phyloP scores from a whole-genome alignment of 2,113 vertebrate genomes.

The Dryoscopus gambensis region DNA sequence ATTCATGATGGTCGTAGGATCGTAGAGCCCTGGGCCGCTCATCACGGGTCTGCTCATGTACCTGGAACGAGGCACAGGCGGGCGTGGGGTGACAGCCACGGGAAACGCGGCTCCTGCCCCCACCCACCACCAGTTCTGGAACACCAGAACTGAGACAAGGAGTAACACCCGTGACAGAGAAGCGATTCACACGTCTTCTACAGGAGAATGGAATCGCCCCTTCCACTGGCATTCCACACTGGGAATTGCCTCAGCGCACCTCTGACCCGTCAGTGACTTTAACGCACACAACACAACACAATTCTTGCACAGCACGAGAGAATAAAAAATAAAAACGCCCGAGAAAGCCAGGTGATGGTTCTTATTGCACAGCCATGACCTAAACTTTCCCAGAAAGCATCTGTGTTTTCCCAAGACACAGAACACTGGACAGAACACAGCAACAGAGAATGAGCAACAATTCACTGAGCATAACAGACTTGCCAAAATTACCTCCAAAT shows the following conservation, averaged over 20 bases:
- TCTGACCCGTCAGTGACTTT: fast-evolving
- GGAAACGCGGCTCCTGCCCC: neutral
- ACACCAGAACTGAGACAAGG: neutral
- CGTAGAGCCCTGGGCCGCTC: conserved; percentile 95
- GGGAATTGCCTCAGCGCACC: neutral
- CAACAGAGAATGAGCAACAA: neutral
- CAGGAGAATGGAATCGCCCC: neutral
- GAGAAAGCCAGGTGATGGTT: neutral
- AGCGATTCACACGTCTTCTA: neutral
- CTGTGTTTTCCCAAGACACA: neutral
- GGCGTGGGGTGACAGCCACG: neutral
- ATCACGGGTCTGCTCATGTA: conserved; percentile 97
- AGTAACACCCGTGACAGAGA: neutral
- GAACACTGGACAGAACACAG: neutral
- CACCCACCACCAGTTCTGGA: neutral
- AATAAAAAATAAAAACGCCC: neutral
- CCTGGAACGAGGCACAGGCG: conserved; percentile 71
- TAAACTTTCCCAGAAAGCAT: neutral
- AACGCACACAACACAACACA: fast-evolving
- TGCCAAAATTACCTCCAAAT: conserved; percentile 88
- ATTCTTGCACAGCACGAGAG: neutral
- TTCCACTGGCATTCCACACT: fast-evolving
- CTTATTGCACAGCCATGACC: neutral
- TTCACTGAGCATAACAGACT: neutral
- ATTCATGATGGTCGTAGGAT: conserved; percentile 99